Evolutionary conservation across 2,888 invertebrate species (phyloP).

Genomic region (Nebria brevicollis): DNA sequence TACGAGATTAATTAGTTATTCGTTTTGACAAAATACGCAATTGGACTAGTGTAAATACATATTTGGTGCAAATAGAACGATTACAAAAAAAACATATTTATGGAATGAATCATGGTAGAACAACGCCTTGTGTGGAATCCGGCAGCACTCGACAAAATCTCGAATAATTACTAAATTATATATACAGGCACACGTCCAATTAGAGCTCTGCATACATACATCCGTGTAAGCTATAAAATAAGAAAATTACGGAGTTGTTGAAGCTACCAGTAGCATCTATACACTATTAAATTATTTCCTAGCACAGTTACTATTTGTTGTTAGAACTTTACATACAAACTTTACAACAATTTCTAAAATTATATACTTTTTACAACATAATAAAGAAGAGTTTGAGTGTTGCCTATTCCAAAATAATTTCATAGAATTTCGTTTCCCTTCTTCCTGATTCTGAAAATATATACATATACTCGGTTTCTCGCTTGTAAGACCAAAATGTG

Average conservation of each 20-base stretch:
- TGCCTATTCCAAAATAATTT: too few relatives aligned
- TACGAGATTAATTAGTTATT: too few relatives aligned
- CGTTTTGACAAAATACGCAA: not conserved
- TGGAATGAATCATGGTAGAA: not conserved
- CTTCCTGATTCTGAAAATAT: too few relatives aligned
- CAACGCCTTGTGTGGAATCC: not conserved
- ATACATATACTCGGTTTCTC: too few relatives aligned
- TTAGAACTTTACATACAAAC: too few relatives aligned
- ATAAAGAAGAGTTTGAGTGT: too few relatives aligned
- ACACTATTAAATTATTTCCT: not conserved
- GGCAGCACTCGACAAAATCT: not conserved
- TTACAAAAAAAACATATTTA: not conserved
- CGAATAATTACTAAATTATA: conserved; percentile 1
- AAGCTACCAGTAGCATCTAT: not conserved
- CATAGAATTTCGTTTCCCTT: too few relatives aligned
- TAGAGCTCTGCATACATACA: not conserved
- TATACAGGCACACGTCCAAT: not conserved
- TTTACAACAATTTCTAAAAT: not conserved
- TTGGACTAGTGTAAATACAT: not conserved
- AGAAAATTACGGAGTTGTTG: not conserved
- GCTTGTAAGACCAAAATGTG: too few relatives aligned
- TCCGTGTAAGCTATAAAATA: not conserved
- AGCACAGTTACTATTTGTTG: too few relatives aligned
- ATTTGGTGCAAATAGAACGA: not conserved
- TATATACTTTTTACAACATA: not conserved